Conservation (phyloP, 2,888 invertebrate species). For the Hemistola chrysoprasaria region DNA sequence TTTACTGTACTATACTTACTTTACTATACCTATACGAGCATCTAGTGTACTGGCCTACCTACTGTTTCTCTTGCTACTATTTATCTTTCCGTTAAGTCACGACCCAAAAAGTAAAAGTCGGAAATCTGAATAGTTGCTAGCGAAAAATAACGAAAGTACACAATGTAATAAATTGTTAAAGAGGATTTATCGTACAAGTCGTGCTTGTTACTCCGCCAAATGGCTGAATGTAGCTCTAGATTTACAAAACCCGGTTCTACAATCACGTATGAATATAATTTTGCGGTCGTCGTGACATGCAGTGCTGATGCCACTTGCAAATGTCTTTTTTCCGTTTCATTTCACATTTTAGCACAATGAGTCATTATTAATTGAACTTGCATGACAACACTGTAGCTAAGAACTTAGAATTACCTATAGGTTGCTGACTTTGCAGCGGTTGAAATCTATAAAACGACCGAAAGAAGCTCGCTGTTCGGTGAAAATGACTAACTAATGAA, state of each 20-base stretch:
- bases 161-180: conserved; percentile 30
- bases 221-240: conserved; percentile 13
- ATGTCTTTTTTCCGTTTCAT: conserved; percentile 1
- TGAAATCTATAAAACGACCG: no score
- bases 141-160: conserved; percentile 44
- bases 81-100: conserved; percentile 47
- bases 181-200: conserved; percentile 28
- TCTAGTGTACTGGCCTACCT: conserved; percentile 2
- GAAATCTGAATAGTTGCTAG: conserved; percentile 41
- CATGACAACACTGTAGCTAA: no score
- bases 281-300: conserved; percentile 43
- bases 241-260: conserved; percentile 43
- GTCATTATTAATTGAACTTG: not conserved
- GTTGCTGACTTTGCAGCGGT: no score
- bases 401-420: no score
- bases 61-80: conserved; percentile 19
- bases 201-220: conserved; percentile 30
- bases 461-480: no score
- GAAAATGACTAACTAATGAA: no score
- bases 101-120: conserved; percentile 61
- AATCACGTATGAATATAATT: conserved; percentile 43
- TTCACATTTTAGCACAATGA: not conserved
- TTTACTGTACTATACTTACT: no score
- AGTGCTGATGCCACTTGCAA: conserved; percentile 27
- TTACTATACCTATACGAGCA: no score